Evolutionary conservation across 1,140 invertebrate genomes (phyloP), one percentile per base, ranked within the genome.

Genomic region (Spodoptera frugiperda): DNA sequence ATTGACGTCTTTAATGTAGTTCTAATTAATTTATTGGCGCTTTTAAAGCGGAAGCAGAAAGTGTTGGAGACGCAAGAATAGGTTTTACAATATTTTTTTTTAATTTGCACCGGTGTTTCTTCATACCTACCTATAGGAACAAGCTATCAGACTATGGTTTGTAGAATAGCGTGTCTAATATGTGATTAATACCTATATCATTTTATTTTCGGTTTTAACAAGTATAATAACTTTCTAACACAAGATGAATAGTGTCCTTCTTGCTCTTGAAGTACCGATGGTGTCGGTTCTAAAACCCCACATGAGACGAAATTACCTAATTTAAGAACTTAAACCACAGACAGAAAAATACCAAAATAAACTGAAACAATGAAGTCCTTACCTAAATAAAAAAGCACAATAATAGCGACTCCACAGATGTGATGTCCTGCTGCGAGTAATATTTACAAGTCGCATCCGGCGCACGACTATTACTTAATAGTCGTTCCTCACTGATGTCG

Each of bases 21-120:
- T 85, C 82, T 89, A 90, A 92, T 90, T 90, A 91, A 91, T 88
- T 92, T 92, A 90, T 92, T 91, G 84, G 87, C 86, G 90, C 88
- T 90, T 90, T 87, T 84, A 79, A 85, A 88, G 74, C 87, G 87
- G 87, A 89, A 87, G 84, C 83, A 15, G 33, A 82, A 80, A 78
- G 78, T 51, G 19, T 61, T 88, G 61, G 88, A 90, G 88, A 76
- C 71, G 85, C 59, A 21, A 53, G 12, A 61, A 63, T 15, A 46
- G 14, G 49, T 0, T 44, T 48, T 57, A 12, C n/a, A 3, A 21
- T 17, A 30, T 49, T n/a, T 49, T 17, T 3, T 17, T 55, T 55
- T 11, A 5, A 21, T 55, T 33, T 33, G 5, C 2, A 33, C 0
- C 21, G 21, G 21, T 25, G 21, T 3, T 25, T 25, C 21, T 25